Base-by-base conservation (phyloP, 2,888 invertebrate species). In the Polydrusus cervinus region DNA sequence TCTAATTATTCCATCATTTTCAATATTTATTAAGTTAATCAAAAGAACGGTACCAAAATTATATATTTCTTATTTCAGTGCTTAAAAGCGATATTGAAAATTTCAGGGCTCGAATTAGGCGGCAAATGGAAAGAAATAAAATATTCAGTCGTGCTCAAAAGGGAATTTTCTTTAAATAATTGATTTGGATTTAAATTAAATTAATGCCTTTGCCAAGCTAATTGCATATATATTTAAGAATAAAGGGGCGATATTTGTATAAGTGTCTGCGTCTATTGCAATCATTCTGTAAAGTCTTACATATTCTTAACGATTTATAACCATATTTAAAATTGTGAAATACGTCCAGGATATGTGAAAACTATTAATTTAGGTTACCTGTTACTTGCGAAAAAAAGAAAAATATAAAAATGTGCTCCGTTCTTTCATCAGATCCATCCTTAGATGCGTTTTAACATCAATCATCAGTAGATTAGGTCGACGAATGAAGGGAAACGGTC, bases 131-230 rank as follows among this genome's bases (percentile, higher is more conserved):
- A 60, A 60, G 57, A 38, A 18, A 38, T 60, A 60, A 60, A 60
- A 60, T 60, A 38, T 60, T 60, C 57, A 38, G 18, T 8, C 57
- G 16, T 38, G 38, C 38, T 60, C 18, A 60, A 25, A 60, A 60
- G 38, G 38, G n/a, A 60, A 57, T 57, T 38, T 57, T 57, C 57
- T 57, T 57, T 60, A 60, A 18, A 18, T 60, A 38, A 60, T 60
- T 60, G 30, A 60, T 38, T 60, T 14, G 11, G 38, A 16, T 9
- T 14, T 38, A 60, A 60, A 60, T 60, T 60, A n/a, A 43, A 11
- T 16, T 7, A 51, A 51, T 13, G 43, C 5, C 5, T 43, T 43
- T 43, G 43, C 43, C 13, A 13, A 13, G 43, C 43, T 43, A 43
- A 43, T 43, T 43, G n/a, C n/a, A 43, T 13, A n/a, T 43, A 13